A percentile compares a stretch with the other conserved stretches of the same genome.
These are phyloP conservation scores for Prunella strophiata DNA, from an alignment of 2,797 vertebrate species.

Conservation along the genomic window DNA sequence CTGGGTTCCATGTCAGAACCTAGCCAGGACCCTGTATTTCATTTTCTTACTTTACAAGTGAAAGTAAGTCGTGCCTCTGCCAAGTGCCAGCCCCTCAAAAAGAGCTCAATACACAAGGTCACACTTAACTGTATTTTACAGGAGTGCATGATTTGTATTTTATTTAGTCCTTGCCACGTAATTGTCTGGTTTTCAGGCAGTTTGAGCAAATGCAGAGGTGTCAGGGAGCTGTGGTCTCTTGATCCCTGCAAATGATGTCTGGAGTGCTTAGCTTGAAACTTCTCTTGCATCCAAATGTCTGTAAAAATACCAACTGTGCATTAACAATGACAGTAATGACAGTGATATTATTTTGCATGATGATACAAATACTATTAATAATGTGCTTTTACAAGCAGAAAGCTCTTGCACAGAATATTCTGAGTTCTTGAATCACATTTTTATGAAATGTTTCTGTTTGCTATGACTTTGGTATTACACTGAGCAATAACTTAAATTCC, in stretches of 20 bases:
- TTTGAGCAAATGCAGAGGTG: not conserved
- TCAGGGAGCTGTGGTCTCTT: not conserved
- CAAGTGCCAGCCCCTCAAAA: not conserved
- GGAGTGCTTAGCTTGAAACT: accelerated
- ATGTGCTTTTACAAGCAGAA: not conserved
- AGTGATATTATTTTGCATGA: not conserved
- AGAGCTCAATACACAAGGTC: not conserved
- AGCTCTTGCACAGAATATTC: not conserved
- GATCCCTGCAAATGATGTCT: not conserved
- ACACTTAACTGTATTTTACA: not conserved
- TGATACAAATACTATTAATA: not conserved
- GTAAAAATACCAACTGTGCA: not conserved
- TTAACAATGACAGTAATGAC: not conserved
- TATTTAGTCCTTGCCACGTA: not conserved
- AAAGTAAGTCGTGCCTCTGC: not conserved
- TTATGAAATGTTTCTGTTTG: not conserved
- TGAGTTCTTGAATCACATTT: not conserved
- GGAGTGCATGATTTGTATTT: not conserved
- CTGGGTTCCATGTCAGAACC: not conserved
- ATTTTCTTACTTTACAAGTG: not conserved
- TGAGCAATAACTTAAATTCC: not conserved
- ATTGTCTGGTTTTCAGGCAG: not conserved
- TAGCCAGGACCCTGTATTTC: not conserved
- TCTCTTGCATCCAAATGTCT: not conserved
- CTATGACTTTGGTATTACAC: not conserved